These are phyloP conservation scores for Scomber scombrus DNA, from an alignment of 2,113 vertebrate species.

Conservation along the genomic window DNA sequence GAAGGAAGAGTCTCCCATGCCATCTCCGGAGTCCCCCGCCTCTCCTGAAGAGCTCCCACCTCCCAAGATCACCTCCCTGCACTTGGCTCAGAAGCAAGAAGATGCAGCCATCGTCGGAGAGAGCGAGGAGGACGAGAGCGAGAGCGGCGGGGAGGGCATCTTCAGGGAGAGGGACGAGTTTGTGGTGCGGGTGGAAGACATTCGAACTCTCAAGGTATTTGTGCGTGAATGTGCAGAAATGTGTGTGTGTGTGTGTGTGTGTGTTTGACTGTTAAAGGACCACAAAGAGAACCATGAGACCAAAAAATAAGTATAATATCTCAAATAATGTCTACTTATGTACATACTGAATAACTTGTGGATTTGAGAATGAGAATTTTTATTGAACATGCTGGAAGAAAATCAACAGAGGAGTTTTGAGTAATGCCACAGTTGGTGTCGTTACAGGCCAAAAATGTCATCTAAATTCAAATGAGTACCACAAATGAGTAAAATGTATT, in stretches of 20 bases:
- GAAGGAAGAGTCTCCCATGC: constrained; percentile 75
- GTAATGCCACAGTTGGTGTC: too few species aligned
- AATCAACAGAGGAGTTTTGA: too few species aligned
- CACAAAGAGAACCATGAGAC: not conserved
- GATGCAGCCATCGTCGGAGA: constrained; percentile 92
- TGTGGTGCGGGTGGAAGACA: constrained; percentile 93
- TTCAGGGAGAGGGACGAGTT: constrained; percentile 94
- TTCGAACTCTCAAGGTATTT: constrained; percentile 90
- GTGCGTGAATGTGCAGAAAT: not conserved
- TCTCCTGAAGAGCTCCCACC: constrained; percentile 82
- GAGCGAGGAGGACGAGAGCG: constrained; percentile 92
- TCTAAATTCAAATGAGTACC: not conserved
- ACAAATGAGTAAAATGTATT: not conserved
- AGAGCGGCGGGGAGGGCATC: constrained; percentile 93
- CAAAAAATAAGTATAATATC: not conserved
- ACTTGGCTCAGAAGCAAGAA: constrained; percentile 93
- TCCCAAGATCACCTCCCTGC: constrained; percentile 86
- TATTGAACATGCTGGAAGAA: too few species aligned
- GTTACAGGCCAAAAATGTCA: not conserved
- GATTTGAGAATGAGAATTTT: too few species aligned
- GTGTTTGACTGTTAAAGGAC: not conserved
- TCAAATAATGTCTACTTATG: too few species aligned
- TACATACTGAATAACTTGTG: too few species aligned
- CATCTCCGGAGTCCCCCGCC: constrained; percentile 74
- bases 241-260: not conserved